These are phyloP conservation scores for Xiphophorus hellerii DNA, from an alignment of 2,113 vertebrate species.

Conservation along the genomic window DNA sequence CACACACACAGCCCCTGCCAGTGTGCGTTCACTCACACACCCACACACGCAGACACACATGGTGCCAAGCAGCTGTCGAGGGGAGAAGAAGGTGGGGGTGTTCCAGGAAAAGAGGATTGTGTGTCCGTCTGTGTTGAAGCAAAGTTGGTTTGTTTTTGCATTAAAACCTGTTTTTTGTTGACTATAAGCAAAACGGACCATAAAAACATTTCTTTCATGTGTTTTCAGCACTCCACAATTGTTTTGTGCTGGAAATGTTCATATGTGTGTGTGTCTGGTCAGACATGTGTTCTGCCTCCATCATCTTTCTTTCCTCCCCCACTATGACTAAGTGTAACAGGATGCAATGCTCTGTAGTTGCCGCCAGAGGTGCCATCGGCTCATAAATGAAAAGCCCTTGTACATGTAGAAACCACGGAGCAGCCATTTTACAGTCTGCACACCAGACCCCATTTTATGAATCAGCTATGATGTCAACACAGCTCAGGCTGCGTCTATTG, in stretches of 20 bases:
- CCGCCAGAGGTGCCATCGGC: conserved; percentile 75
- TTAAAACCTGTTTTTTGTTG: conserved; percentile 26
- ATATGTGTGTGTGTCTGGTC: conserved; percentile 5
- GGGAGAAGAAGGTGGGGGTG: conserved; percentile 39
- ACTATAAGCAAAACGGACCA: background rate
- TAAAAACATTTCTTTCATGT: conserved; percentile 46
- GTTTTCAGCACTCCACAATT: conserved; percentile 25
- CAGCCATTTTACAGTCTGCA: conserved; percentile 81
- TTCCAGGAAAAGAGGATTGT: conserved; percentile 44
- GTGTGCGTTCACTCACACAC: background rate
- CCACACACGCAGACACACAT: conserved; percentile 20
- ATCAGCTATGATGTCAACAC: conserved; percentile 72
- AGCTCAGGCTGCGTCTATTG: conserved; percentile 57
- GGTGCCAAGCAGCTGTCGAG: conserved; percentile 72
- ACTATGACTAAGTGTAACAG: conserved; percentile 59
- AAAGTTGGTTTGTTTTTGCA: conserved; percentile 42
- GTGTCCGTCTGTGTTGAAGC: conserved; percentile 9
- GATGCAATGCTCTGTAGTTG: conserved; percentile 30
- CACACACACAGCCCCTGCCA: background rate
- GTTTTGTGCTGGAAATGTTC: conserved; percentile 19
- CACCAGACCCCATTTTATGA: conserved; percentile 82
- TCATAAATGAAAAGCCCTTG: conserved; percentile 70
- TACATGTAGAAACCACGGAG: conserved; percentile 60
- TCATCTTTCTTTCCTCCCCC: conserved; percentile 67
- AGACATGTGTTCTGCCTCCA: conserved; percentile 42